Percentiles rank a stretch among this genome's conserved stretches.
Evolutionary conservation across 2,113 vertebrate genomes (phyloP).

Genomic region (Macquaria ambigua): DNA sequence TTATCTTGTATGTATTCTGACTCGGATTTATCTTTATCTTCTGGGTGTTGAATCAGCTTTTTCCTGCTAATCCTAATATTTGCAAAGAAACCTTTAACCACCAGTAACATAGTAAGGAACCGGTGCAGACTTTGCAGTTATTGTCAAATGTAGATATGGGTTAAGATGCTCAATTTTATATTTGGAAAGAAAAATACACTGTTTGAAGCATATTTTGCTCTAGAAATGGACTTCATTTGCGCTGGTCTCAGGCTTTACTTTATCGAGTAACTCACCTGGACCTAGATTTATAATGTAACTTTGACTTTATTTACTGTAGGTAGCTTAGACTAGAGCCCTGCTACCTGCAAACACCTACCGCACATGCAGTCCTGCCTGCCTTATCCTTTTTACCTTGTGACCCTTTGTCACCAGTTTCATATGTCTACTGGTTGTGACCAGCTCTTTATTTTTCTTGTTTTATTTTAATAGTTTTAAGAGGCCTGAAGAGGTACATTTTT

Average conservation of each 20-base stretch:
- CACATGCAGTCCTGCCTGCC: neutral
- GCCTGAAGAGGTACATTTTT: neutral
- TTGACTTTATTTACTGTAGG: neutral
- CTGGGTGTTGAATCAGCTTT: conserved; percentile 48
- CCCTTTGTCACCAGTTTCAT: neutral
- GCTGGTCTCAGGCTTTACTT: neutral
- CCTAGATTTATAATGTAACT: neutral
- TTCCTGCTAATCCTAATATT: conserved; percentile 45
- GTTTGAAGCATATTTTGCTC: neutral
- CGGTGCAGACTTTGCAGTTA: neutral
- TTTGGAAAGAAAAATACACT: neutral
- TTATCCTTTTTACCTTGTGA: neutral
- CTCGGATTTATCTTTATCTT: conserved; percentile 37
- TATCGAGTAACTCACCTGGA: neutral
- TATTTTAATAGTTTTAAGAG: neutral
- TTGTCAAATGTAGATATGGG: neutral
- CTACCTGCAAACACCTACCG: neutral
- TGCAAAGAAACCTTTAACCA: conserved; percentile 24
- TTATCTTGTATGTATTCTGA: conserved; percentile 19
- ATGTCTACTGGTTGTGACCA: neutral
- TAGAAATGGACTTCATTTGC: neutral
- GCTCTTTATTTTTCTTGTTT: neutral
- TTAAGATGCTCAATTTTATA: neutral
- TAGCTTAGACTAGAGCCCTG: neutral
- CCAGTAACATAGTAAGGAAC: neutral